phyloP scores from a whole-genome alignment of 2,113 vertebrate genomes.

The Pipra filicauda region DNA sequence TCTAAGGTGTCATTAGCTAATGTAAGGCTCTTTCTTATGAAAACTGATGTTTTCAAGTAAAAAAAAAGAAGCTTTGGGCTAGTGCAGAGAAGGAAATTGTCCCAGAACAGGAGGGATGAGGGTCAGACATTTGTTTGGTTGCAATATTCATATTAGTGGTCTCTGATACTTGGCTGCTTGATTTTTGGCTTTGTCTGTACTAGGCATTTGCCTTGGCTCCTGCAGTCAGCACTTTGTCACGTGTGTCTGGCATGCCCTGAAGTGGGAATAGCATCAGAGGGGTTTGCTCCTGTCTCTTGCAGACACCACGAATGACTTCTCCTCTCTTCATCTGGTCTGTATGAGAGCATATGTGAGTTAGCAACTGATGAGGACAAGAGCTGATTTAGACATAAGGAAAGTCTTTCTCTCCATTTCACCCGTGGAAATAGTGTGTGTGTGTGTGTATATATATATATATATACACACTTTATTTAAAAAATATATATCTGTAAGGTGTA shows the following conservation, averaged over 20 bases:
- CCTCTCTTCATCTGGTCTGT: not conserved
- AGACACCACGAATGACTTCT: not conserved
- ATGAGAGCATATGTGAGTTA: not conserved
- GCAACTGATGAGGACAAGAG: not conserved
- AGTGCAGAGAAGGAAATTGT: not conserved
- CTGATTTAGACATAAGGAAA: not conserved
- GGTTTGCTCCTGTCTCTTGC: not conserved
- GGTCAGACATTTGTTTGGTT: not conserved
- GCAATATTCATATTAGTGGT: not conserved
- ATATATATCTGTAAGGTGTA: not conserved
- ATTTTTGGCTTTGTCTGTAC: not conserved
- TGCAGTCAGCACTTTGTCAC: not conserved
- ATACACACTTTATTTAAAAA: not conserved
- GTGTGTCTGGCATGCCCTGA: not conserved
- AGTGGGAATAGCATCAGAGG: not conserved
- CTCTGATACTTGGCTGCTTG: not conserved
- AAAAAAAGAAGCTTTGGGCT: not conserved
- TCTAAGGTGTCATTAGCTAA: not conserved
- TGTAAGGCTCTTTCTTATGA: not conserved
- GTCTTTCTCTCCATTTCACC: not conserved
- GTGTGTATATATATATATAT: not conserved
- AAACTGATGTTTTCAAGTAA: not conserved
- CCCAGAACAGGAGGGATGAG: fast-evolving
- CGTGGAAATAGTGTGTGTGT: not conserved
- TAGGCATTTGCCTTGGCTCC: not conserved